phyloP scores from a whole-genome alignment of 37 sponge, comb jelly and placozoan species.

The Lycopodina hypogea region DNA sequence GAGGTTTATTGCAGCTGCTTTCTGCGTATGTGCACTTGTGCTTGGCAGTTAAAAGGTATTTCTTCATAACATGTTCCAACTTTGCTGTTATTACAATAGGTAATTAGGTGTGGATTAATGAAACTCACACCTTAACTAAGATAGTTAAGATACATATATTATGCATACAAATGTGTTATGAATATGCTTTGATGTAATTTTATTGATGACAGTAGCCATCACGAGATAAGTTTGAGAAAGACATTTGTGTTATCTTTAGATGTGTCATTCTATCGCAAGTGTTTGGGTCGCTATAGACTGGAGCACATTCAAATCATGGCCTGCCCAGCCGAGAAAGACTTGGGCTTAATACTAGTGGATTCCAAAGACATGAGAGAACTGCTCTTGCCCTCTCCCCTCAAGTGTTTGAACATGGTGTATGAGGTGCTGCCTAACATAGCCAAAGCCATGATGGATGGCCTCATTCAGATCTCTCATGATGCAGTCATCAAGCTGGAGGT shows the following conservation, averaged over 20 bases:
- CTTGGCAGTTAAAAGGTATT: no score
- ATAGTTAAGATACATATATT: no score
- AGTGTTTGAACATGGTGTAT: conserved; percentile 88
- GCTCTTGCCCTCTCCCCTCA: conserved; percentile 89
- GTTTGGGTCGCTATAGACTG: conserved; percentile 76
- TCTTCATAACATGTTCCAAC: no score
- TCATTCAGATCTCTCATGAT: conserved; percentile 82
- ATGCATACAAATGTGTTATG: no score
- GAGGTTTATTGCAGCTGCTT: no score
- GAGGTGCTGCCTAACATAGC: conserved; percentile 81
- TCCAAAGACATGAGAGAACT: conserved; percentile 66
- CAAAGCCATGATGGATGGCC: conserved; percentile 67
- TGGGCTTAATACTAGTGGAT: conserved; percentile 87
- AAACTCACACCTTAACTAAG: no score
- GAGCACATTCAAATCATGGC: conserved; percentile 78
- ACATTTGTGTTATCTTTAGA: conserved; percentile 45
- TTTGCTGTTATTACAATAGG: no score
- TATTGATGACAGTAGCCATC: no score
- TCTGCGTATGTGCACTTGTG: no score
- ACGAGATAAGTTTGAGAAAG: no score
- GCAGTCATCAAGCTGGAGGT: conserved; percentile 81
- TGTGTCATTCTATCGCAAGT: conserved; percentile 80
- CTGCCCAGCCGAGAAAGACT: conserved; percentile 70
- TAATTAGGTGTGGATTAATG: no score
- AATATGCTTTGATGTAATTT: no score